These are phyloP conservation scores for Strix uralensis DNA, from an alignment of 2,113 vertebrate species.

Conservation along the genomic window DNA sequence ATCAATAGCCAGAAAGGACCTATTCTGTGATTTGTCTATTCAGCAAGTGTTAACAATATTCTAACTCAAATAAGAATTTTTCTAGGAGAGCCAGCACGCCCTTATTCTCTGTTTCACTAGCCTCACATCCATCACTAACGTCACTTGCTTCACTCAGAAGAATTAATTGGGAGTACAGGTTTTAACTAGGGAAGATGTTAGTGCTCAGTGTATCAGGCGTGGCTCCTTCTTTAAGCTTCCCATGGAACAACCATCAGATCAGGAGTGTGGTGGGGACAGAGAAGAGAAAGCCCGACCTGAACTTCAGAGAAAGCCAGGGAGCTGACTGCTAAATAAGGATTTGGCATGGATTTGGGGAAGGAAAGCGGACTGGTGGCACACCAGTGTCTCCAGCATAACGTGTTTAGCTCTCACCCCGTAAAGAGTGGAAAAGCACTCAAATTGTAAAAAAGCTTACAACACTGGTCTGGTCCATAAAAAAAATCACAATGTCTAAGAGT, in stretches of 20 bases:
- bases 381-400: neutral
- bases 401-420: neutral
- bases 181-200: neutral
- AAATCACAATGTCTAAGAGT: accelerated
- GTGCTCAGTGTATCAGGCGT: neutral
- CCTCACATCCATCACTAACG: neutral
- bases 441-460: neutral
- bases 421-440: neutral
- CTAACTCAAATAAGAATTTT: neutral
- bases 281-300: neutral
- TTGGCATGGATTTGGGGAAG: neutral
- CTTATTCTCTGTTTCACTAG: neutral
- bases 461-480: neutral
- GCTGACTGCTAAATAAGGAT: neutral
- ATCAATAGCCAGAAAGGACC: neutral
- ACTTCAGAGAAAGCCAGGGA: neutral
- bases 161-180: neutral
- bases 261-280: neutral
- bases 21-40: neutral
- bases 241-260: neutral
- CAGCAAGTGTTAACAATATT: neutral
- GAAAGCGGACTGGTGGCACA: neutral
- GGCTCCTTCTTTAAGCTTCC: neutral
- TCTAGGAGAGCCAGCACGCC: neutral
- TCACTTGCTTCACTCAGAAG: neutral